Conservation (phyloP, 1,140 invertebrate species). For the Hyles euphorbiae region DNA sequence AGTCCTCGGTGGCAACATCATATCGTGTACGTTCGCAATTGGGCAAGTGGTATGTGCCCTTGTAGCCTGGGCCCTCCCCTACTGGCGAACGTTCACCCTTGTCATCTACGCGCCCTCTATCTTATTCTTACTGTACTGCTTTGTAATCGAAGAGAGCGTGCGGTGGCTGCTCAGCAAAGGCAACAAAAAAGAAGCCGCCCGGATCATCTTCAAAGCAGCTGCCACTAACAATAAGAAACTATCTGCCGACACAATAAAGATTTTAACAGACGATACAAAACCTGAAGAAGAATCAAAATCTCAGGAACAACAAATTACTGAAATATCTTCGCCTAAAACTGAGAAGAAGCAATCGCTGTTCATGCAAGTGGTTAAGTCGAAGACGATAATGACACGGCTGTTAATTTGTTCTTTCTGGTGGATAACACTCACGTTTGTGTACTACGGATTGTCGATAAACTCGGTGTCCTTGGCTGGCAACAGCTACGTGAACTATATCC, state of each 20-base stretch:
- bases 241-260: constrained; percentile 44
- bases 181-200: constrained; percentile 79
- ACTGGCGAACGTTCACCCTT: constrained; percentile 84
- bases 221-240: constrained; percentile 77
- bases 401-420: constrained; percentile 83
- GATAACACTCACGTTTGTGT: constrained; percentile 85
- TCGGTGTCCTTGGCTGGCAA: constrained; percentile 68
- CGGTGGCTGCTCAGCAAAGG: constrained; percentile 78
- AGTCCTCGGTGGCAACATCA: constrained; percentile 82
- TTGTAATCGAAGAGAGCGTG: constrained; percentile 79
- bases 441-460: constrained; percentile 78
- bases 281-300: constrained; percentile 14
- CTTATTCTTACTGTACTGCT: constrained; percentile 78
- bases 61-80: constrained; percentile 80
- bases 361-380: constrained; percentile 75
- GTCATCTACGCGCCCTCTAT: constrained; percentile 81
- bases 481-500: constrained; percentile 77
- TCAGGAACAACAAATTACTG: constrained; percentile 4
- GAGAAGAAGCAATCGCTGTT: constrained; percentile 23
- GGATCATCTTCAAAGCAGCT: constrained; percentile 78
- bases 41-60: constrained; percentile 82
- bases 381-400: constrained; percentile 78
- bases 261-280: constrained; percentile 38
- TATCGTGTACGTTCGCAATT: constrained; percentile 82
- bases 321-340: background rate